These are phyloP conservation scores for Rhynchonycteris naso DNA, from an alignment of 2,797 vertebrate genomes.

Conservation along the genomic window DNA sequence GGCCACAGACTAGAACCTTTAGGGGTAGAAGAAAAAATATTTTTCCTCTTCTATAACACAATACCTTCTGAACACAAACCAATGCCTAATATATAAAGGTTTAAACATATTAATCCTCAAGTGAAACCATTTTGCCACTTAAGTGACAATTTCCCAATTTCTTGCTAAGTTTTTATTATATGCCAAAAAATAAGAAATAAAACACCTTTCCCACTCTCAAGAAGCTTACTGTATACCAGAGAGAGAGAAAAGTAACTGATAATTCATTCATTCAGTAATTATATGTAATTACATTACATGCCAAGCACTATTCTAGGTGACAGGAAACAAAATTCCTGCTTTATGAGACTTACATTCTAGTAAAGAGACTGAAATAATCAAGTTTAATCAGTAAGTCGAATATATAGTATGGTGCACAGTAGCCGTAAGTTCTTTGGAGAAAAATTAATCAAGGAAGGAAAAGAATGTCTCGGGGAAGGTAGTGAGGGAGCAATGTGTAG, in stretches of 20 bases:
- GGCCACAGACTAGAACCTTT: background rate
- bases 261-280: background rate
- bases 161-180: background rate
- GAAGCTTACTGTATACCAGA: background rate
- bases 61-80: background rate
- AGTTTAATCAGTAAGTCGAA: background rate
- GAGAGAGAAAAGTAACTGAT: background rate
- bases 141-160: background rate
- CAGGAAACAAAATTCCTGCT: slow-evolving; percentile 2
- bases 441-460: background rate
- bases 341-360: background rate
- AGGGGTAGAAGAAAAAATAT: background rate
- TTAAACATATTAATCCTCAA: background rate
- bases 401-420: background rate
- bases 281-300: background rate
- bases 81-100: background rate
- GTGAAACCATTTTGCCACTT: background rate
- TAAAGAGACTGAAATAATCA: background rate
- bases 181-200: background rate
- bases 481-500: background rate
- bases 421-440: background rate
- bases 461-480: background rate
- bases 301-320: background rate
- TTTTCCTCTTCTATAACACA: background rate
- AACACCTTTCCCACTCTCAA: background rate